These are phyloP conservation scores for Rhinoptilus africanus DNA, from an alignment of 2,113 vertebrate genomes.

Conservation along the genomic window DNA sequence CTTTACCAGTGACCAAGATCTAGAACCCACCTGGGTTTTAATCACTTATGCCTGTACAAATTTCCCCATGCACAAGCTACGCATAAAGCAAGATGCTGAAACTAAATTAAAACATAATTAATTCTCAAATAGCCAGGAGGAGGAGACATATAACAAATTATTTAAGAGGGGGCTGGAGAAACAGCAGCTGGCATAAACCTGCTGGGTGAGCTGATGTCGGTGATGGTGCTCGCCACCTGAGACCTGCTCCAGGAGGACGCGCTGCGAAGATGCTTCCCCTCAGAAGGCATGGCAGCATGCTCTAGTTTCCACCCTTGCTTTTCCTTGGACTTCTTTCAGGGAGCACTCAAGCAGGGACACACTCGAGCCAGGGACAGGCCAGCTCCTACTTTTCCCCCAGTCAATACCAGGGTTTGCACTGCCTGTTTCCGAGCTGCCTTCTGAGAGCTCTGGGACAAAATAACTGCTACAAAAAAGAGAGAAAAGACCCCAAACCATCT, in stretches of 20 bases:
- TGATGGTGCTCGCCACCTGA: background rate
- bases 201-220: background rate
- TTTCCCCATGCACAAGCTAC: no score
- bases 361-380: rapidly evolving
- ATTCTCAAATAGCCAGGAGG: background rate
- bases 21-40: background rate
- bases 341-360: background rate
- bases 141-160: background rate
- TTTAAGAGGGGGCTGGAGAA: background rate
- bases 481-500: background rate
- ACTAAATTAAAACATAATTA: background rate
- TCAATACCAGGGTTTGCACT: background rate
- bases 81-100: background rate
- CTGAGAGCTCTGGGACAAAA: background rate
- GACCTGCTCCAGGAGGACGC: background rate
- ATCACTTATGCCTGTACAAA: background rate
- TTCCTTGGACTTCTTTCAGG: background rate
- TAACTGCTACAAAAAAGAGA: background rate
- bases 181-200: background rate
- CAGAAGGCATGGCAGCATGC: background rate
- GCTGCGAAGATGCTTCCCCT: background rate
- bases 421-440: background rate
- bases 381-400: background rate
- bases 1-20: background rate
- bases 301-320: background rate